phyloP scores from a whole-genome alignment of 64 coral and sea anemone species.

The Montipora sp. region DNA sequence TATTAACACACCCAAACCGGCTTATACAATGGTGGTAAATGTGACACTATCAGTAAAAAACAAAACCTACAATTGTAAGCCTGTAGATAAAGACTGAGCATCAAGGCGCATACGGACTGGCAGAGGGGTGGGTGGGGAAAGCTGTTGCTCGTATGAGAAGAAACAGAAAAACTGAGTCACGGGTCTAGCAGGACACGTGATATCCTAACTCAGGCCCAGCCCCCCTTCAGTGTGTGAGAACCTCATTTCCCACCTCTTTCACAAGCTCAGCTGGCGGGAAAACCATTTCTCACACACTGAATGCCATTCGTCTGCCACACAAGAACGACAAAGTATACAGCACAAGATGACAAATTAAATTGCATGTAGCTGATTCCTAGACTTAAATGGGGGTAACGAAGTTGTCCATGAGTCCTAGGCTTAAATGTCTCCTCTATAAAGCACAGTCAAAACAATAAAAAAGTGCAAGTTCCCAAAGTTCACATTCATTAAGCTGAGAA shows the following conservation, averaged over 20 bases:
- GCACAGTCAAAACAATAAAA: neutral
- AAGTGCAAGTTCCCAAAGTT: slow-evolving; percentile 1
- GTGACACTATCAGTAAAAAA: too few species aligned
- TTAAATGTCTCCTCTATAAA: slow-evolving; percentile 6
- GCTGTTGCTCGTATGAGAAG: too few species aligned
- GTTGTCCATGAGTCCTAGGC: neutral
- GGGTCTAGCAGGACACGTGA: neutral
- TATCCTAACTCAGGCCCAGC: slow-evolving; percentile 11
- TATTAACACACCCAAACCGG: too few species aligned
- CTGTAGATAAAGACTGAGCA: too few species aligned
- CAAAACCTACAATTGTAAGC: too few species aligned
- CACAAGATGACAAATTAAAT: neutral
- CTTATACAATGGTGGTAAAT: too few species aligned
- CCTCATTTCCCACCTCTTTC: neutral
- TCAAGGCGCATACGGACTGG: too few species aligned
- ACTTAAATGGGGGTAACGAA: neutral
- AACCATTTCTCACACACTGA: neutral
- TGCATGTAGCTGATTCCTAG: neutral
- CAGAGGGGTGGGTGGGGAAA: too few species aligned
- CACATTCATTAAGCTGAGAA: neutral
- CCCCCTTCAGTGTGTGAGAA: slow-evolving; percentile 18
- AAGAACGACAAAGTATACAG: neutral
- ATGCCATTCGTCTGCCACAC: neutral
- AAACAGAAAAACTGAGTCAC: neutral
- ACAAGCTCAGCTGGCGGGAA: neutral